Percentiles rank a stretch among this genome's conserved stretches.
These are phyloP conservation scores for Synodontis membranacea DNA, from an alignment of 2,113 vertebrate genomes.

Conservation along the genomic window DNA sequence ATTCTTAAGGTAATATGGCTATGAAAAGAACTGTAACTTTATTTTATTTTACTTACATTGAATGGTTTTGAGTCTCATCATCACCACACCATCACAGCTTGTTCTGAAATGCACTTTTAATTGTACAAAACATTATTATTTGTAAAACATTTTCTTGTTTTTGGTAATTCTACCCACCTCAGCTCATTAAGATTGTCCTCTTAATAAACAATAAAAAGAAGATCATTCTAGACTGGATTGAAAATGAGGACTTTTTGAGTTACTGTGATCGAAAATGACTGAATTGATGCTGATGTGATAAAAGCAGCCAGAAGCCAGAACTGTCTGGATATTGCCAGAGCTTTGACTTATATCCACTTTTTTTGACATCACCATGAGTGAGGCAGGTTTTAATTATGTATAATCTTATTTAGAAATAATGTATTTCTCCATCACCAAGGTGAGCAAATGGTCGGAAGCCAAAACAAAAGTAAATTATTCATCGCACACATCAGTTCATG, in stretches of 20 bases:
- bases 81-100: not conserved
- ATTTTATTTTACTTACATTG: not conserved
- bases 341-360: conserved; percentile 3
- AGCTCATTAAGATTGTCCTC: not conserved
- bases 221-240: not conserved
- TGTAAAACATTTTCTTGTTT: not conserved
- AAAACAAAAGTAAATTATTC: conserved; percentile 16
- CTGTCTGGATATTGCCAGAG: not conserved
- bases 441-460: not conserved
- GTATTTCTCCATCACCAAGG: not conserved
- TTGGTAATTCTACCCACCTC: not conserved
- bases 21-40: not conserved
- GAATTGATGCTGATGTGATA: not conserved
- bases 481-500: not conserved
- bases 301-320: conserved; percentile 4
- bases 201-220: not conserved
- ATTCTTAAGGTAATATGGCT: not conserved
- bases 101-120: not conserved
- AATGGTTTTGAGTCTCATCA: not conserved
- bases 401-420: not conserved
- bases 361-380: not conserved
- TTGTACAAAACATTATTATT: not conserved
- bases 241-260: not conserved
- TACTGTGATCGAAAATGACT: not conserved
- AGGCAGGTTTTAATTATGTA: not conserved